Evolutionary conservation across 2,113 vertebrate species (phyloP), one percentile per base, ranked within the genome.

Genomic region (Ailurus styani): DNA sequence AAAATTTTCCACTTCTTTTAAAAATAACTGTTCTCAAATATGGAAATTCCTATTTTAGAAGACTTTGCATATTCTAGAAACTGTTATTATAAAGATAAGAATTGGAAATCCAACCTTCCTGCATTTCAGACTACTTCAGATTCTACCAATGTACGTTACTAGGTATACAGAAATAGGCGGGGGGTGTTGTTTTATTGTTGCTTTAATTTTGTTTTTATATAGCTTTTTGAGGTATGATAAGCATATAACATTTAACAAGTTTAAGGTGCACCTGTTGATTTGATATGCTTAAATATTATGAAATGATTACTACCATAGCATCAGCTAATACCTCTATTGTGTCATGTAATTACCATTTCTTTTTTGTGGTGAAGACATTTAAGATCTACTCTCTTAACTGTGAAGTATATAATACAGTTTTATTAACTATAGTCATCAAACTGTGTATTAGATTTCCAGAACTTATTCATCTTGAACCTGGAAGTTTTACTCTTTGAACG

Each of bases 21-120:
- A 83, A 97, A 96, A 68, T 78, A 90, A 78, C 47, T 42, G 55
- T 89, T 96, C 47, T 85, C 64, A 50, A 79, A 45, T 47, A 92
- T 91, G 64, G 37, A 89, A 91, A 87, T 79, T 47, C 11, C 52
- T 79, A 14, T 62, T 96, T 96, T 87, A 88, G 72, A 78, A 91
- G 72, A 83, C 54, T 66, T 34, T 62, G 3, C 29, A 34, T 93
- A 60, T 20, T 77, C 42, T 21, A 91, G 34, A 85, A 90, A 47
- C 20, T 47, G 27, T 66, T 96, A 77, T 68, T 85, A 2, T 90
- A 82, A 87, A 91, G 37, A 89, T 54, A 83, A 15, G 45, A 77
- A 68, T 79, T 93, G 31, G 6, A 86, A 85, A 66, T 77, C 64
- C 50, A 93, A 4, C 57, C 6, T 91, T 91, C 77, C 91, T 93